These are phyloP conservation scores for Xestia sexstrigata DNA, from an alignment of 2,888 invertebrate species.

Conservation along the genomic window DNA sequence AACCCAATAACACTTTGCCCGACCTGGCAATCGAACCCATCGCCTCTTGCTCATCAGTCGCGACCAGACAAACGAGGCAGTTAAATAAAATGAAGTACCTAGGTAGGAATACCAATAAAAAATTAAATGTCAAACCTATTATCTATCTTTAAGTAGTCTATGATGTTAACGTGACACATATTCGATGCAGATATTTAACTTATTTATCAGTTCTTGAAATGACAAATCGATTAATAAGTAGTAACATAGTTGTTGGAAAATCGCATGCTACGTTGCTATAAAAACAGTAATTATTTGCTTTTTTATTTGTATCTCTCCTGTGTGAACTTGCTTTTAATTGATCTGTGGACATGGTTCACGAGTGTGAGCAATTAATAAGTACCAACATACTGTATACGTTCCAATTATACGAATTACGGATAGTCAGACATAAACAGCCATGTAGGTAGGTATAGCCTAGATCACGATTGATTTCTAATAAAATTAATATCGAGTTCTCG, in stretches of 20 bases:
- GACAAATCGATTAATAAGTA: conserved; percentile 53
- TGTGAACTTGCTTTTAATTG: conserved; percentile 58
- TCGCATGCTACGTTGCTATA: conserved; percentile 48
- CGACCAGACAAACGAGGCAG: no score
- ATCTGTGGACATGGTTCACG: conserved; percentile 31
- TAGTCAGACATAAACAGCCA: conserved; percentile 2
- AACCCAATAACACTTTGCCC: no score
- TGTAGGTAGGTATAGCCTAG: neutral
- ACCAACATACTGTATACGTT: neutral
- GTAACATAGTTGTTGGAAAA: conserved; percentile 44
- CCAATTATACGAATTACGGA: neutral
- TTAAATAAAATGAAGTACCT: no score
- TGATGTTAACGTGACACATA: conserved; percentile 15
- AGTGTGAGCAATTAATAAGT: neutral
- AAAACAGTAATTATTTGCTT: conserved; percentile 44
- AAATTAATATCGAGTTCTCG: conserved; percentile 19
- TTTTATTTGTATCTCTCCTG: conserved; percentile 28
- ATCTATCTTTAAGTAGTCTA: neutral
- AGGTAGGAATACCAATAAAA: neutral
- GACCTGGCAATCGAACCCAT: no score
- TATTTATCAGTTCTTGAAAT: conserved; percentile 55
- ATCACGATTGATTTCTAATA: conserved; percentile 50
- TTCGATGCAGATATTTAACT: conserved; percentile 29
- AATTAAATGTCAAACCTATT: neutral
- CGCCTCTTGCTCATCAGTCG: no score